Conservation (phyloP, 2,797 vertebrate genomes). For the Etheostoma perlongum region DNA sequence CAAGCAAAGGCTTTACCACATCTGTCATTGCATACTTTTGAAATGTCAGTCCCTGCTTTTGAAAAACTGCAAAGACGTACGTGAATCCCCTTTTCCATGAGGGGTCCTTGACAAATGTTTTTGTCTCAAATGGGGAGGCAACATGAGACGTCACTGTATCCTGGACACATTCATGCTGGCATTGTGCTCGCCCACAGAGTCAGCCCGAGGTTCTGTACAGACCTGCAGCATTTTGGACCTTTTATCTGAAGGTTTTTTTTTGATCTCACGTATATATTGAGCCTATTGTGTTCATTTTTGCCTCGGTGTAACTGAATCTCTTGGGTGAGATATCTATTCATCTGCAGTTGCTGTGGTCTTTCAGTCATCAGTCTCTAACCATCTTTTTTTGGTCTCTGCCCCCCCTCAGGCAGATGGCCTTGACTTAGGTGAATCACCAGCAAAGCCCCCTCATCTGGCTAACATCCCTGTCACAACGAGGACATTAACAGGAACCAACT, state of each 20-base stretch:
- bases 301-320: slow-evolving; percentile 62
- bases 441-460: slow-evolving; percentile 56
- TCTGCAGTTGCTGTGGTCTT: slow-evolving; percentile 32
- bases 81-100: slow-evolving; percentile 44
- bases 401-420: slow-evolving; percentile 45
- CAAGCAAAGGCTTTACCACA: slow-evolving; percentile 19
- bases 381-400: background rate
- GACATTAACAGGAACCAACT: slow-evolving; percentile 60
- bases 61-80: slow-evolving; percentile 18
- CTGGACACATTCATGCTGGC: slow-evolving; percentile 32
- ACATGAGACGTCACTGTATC: slow-evolving; percentile 69
- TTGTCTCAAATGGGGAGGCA: slow-evolving; percentile 58
- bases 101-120: slow-evolving; percentile 39
- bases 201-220: slow-evolving; percentile 51
- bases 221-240: slow-evolving; percentile 59
- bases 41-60: slow-evolving; percentile 34
- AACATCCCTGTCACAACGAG: slow-evolving; percentile 50
- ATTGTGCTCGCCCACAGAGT: slow-evolving; percentile 46
- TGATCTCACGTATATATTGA: slow-evolving; percentile 53
- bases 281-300: slow-evolving; percentile 55
- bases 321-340: slow-evolving; percentile 54
- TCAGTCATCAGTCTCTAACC: slow-evolving; percentile 31
- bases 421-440: slow-evolving; percentile 73
- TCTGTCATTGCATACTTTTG: slow-evolving; percentile 42
- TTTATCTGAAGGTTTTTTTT: slow-evolving; percentile 34